Conservation (phyloP, 2,113 vertebrate genomes). For the Oreochromis spilurus region DNA sequence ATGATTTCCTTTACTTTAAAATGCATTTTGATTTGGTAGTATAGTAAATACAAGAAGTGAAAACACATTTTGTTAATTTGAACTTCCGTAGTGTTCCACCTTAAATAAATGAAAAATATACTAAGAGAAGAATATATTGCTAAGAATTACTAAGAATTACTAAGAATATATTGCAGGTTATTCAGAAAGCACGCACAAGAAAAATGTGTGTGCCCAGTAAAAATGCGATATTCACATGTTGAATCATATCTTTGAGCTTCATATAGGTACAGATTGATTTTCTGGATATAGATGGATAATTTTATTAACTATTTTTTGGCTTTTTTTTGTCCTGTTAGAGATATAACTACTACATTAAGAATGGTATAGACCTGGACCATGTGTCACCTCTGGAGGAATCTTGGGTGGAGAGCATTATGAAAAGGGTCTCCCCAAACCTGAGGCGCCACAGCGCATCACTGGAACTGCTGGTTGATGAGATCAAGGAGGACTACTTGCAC, state of each 20-base stretch:
- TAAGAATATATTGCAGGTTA: background rate
- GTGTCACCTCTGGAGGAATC: conserved; percentile 78
- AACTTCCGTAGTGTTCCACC: background rate
- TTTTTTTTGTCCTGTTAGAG: conserved; percentile 57
- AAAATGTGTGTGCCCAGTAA: background rate
- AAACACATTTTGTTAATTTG: background rate
- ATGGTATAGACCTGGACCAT: conserved; percentile 76
- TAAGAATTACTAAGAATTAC: background rate
- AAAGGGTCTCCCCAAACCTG: conserved; percentile 73
- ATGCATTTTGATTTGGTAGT: background rate
- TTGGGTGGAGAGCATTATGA: conserved; percentile 75
- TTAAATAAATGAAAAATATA: background rate
- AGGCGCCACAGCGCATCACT: conserved; percentile 61
- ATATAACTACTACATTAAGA: conserved; percentile 79
- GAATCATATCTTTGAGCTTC: background rate
- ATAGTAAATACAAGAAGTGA: background rate
- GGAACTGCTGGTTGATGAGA: conserved; percentile 73
- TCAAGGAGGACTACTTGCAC: conserved; percentile 82
- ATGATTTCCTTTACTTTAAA: background rate
- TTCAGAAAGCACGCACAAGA: background rate
- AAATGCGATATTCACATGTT: background rate
- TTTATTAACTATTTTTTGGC: background rate
- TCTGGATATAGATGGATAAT: background rate
- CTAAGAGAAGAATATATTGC: no score
- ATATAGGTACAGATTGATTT: background rate